Evolutionary conservation across 2,797 vertebrate genomes (phyloP).

Genomic region (Hyperoplus immaculatus): DNA sequence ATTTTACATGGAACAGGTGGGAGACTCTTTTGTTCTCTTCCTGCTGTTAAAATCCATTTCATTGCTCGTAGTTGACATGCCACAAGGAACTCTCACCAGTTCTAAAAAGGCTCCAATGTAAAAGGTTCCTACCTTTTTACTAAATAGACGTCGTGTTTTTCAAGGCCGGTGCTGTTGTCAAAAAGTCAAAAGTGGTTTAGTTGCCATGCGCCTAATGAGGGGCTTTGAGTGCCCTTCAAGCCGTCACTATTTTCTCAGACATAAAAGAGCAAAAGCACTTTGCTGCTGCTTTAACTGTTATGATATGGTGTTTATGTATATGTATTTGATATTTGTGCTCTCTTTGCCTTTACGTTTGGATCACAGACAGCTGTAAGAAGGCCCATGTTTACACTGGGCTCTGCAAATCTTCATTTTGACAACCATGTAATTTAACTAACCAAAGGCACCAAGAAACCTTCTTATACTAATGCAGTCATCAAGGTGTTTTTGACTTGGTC

Average conservation of each 20-base stretch:
- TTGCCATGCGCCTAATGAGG: slow-evolving; percentile 74
- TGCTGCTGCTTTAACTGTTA: slow-evolving; percentile 33
- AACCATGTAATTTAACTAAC: slow-evolving; percentile 39
- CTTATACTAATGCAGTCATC: slow-evolving; percentile 69
- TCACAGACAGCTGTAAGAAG: slow-evolving; percentile 25
- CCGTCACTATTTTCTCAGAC: slow-evolving; percentile 67
- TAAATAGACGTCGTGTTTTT: slow-evolving; percentile 73
- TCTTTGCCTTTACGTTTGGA: slow-evolving; percentile 33
- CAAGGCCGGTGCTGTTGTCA: slow-evolving; percentile 65
- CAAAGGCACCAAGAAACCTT: slow-evolving; percentile 29
- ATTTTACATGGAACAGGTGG: slow-evolving; percentile 89
- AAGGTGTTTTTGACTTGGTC: slow-evolving; percentile 79
- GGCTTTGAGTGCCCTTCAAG: slow-evolving; percentile 66
- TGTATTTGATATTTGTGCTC: slow-evolving; percentile 27
- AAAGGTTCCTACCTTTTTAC: slow-evolving; percentile 74
- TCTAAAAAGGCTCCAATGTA: slow-evolving; percentile 74
- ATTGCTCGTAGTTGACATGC: slow-evolving; percentile 85
- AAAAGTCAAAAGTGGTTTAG: slow-evolving; percentile 76
- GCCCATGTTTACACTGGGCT: slow-evolving; percentile 15
- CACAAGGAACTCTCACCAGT: slow-evolving; percentile 80
- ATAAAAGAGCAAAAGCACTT: slow-evolving; percentile 56
- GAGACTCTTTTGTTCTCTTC: slow-evolving; percentile 88
- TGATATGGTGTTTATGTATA: slow-evolving; percentile 5
- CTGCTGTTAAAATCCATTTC: slow-evolving; percentile 90
- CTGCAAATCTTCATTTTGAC: slow-evolving; percentile 50